Conservation (phyloP, 2,113 vertebrate species). For the Microcebus lehilahytsara region DNA sequence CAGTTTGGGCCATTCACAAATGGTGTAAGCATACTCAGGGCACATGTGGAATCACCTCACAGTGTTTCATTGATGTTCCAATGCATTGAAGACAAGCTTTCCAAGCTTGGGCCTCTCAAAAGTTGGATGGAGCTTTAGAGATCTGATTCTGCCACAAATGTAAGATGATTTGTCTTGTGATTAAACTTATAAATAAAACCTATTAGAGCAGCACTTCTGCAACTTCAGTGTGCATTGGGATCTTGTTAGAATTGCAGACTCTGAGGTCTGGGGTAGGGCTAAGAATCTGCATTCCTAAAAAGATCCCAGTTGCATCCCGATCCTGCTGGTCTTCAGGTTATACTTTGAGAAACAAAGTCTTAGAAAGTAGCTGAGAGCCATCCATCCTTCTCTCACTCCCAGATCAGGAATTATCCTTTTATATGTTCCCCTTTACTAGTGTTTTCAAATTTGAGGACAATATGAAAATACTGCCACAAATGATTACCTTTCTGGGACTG, state of each 20-base stretch:
- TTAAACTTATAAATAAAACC: background rate
- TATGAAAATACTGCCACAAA: background rate
- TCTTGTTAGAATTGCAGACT: background rate
- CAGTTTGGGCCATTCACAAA: background rate
- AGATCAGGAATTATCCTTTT: background rate
- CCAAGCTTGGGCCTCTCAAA: background rate
- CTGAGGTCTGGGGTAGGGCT: background rate
- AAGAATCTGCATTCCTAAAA: background rate
- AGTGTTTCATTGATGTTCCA: background rate
- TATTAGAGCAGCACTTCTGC: background rate
- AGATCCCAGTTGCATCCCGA: background rate
- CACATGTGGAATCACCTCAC: background rate
- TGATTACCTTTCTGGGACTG: background rate
- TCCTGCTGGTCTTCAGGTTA: background rate
- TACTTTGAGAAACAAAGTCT: background rate
- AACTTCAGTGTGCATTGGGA: background rate
- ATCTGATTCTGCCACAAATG: background rate
- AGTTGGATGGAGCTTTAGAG: background rate
- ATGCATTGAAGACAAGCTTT: background rate
- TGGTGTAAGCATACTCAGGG: background rate
- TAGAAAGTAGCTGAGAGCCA: background rate
- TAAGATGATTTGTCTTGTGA: background rate
- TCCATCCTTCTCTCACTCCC: rapidly evolving
- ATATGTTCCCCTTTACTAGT: background rate
- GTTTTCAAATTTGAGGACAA: background rate